Base-by-base conservation (phyloP, 1,140 invertebrate species). In the Frieseomelitta varia region DNA sequence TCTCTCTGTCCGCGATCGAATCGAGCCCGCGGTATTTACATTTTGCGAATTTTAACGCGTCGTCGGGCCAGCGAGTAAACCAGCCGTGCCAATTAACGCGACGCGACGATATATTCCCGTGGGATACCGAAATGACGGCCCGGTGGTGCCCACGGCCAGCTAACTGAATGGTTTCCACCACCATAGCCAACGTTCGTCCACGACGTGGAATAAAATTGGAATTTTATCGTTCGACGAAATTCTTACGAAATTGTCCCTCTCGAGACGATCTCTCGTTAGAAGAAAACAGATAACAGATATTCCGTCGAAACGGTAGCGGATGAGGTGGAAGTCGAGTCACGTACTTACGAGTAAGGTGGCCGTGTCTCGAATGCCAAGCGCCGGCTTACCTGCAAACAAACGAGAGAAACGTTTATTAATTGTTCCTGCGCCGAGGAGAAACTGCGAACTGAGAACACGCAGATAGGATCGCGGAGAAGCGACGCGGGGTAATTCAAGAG, bases 371-470 rank as follows among this genome's bases (percentile, higher is more conserved):
- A 82, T 71, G 53, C 55, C 24, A 14, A 27, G n/a, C 34, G 10
- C 65, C 55, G 65, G n/a, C 34, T 89, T 88, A 89, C 87, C 87
- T 89, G 84, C 39, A 47, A 88, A 89, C 79, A 83, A 58, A 79
- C 47, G 68, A 69, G 27, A 76, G 55, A 79, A 68, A 61, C 12
- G 51, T 75, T 71, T 56, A 19, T 61, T 61, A 86, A 61, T 68
- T 68, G n/a, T 11, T 17, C 19, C 8, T 47, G 39, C 0, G 61
- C 12, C 68, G 12, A 30, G 30, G 2, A n/a, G 58, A 53, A 76
- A 61, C 34, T n/a, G 83, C 14, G 39, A 47, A 47, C n/a, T 24
- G 4, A 0, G 17, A 17, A 27, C 30, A 8, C 8, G 39, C 39
- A 47, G n/a, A n/a, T n/a, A n/a, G 15, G 39, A 14, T 27, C 11